These are phyloP conservation scores for Cololabis saira DNA, from an alignment of 2,113 vertebrate genomes.

Conservation along the genomic window DNA sequence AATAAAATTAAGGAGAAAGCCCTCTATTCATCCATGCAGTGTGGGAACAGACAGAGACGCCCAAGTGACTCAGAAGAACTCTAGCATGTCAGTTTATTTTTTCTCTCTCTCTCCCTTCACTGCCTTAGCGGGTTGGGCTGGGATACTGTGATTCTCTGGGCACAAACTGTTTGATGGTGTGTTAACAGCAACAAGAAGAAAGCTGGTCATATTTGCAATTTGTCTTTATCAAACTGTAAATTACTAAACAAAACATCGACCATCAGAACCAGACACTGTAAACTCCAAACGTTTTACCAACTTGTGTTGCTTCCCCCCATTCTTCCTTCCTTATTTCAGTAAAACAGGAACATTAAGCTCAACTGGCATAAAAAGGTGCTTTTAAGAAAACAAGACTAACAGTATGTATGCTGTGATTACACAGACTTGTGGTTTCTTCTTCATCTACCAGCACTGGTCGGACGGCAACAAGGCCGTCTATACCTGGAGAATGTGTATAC, in stretches of 20 bases:
- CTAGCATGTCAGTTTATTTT: conserved; percentile 32
- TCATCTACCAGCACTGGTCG: conserved; percentile 73
- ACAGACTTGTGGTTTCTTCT: conserved; percentile 33
- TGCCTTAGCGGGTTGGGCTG: conserved; percentile 40
- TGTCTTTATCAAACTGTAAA: conserved; percentile 41
- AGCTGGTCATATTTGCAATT: conserved; percentile 48
- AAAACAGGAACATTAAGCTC: conserved; percentile 50
- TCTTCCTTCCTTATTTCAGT: conserved; percentile 51
- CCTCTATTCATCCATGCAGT: conserved; percentile 47
- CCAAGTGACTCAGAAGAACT: conserved; percentile 65
- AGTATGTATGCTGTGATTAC: no score
- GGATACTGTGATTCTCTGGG: conserved; percentile 42
- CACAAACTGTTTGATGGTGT: conserved; percentile 48
- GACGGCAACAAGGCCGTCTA: conserved; percentile 62
- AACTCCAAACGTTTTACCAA: conserved; percentile 21
- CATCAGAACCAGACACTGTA: conserved; percentile 5
- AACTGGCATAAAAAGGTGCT: conserved; percentile 45
- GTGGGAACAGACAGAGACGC: conserved; percentile 45
- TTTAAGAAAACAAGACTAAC: conserved; percentile 34
- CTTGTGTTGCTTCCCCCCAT: conserved; percentile 5
- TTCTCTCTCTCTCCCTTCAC: conserved; percentile 28
- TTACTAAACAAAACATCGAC: conserved; percentile 21
- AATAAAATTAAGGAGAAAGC: conserved; percentile 59
- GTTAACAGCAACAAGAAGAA: conserved; percentile 46
- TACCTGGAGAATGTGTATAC: conserved; percentile 66